Base-by-base conservation (phyloP, 2,888 invertebrate genomes). In the Capitulum mitella region DNA sequence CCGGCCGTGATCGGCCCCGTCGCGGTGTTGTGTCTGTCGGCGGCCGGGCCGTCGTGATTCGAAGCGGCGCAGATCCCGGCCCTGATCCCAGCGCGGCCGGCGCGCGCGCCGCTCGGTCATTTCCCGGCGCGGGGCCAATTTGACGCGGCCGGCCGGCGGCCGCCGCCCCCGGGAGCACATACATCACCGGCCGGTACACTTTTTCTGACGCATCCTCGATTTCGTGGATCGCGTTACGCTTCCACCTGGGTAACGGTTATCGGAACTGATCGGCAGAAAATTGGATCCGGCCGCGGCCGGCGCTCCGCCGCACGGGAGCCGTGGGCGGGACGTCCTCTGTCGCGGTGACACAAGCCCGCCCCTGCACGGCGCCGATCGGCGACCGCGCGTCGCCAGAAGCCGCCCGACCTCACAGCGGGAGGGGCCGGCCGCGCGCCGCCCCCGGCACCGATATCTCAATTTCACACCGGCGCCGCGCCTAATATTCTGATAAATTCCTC, bases 401-500 rank as follows among this genome's bases (percentile, higher is more conserved):
- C 5, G 43, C 6, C 43, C 43, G 43, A 43, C 43, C 43, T 8
- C 43, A 43, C 43, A 43, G 43, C 12, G n/a, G n/a, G n/a, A n/a
- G n/a, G n/a, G n/a, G n/a, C n/a, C n/a, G n/a, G n/a, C n/a, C n/a
- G n/a, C n/a, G n/a, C 43, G 43, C 29, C n/a, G 29, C 58, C 29
- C 3, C 8, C 26, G 40, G 70, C 40, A 22, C 5, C 70, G 10
- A 70, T 70, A 37, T 70, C 70, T 70, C 70, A 70, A 70, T 70
- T 70, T 70, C 70, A 70, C 70, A 70, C 70, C 40, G 70, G 3
- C 37, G 10, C 10, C 1, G 40, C 12, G 70, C 26, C 70, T 70
- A 70, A 70, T 70, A 70, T 70, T 70, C 70, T 40, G 70, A 70
- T 70, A 40, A 37, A 70, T 70, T 37, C 70, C 70, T 70, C 70